A percentile compares a stretch with the other conserved stretches of the same genome.
Evolutionary conservation across 2,888 invertebrate species (phyloP).

Genomic region (Thecocarcelia acutangulata): DNA sequence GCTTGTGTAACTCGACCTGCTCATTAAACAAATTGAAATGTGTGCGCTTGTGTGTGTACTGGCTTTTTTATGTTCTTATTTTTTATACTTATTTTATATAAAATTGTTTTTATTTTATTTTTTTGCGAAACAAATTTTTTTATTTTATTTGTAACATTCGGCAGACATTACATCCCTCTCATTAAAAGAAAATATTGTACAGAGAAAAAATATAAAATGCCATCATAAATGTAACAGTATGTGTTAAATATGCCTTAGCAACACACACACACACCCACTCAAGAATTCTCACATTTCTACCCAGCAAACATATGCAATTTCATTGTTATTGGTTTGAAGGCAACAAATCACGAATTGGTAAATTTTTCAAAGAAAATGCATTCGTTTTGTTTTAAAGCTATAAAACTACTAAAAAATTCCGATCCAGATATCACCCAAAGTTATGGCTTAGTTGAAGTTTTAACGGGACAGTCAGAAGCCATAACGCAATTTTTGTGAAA

Average conservation of each 20-base stretch:
- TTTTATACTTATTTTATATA: background rate
- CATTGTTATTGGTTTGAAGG: too few relatives aligned
- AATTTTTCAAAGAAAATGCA: too few relatives aligned
- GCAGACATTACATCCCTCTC: slow-evolving; percentile 25
- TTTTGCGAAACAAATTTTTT: slow-evolving; percentile 22
- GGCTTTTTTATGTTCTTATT: background rate
- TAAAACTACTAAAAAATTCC: too few relatives aligned
- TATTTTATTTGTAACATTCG: slow-evolving; percentile 18
- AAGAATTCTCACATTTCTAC: background rate
- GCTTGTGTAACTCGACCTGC: slow-evolving; percentile 5
- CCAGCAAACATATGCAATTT: too few relatives aligned
- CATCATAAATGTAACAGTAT: slow-evolving; percentile 28
- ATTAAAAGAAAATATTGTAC: slow-evolving; percentile 31
- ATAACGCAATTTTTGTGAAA: too few relatives aligned
- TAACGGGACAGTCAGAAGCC: too few relatives aligned
- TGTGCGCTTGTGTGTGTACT: background rate
- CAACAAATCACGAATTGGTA: too few relatives aligned
- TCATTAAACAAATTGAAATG: slow-evolving; percentile 46
- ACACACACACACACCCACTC: background rate
- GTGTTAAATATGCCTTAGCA: slow-evolving; percentile 23
- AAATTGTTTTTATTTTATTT: background rate
- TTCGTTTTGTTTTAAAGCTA: too few relatives aligned
- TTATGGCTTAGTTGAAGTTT: too few relatives aligned
- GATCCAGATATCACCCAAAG: too few relatives aligned
- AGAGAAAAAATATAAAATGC: background rate